Evolutionary conservation across 2,888 invertebrate genomes (phyloP), one percentile per base, ranked within the genome.

Genomic region (Thereva nobilitata): DNA sequence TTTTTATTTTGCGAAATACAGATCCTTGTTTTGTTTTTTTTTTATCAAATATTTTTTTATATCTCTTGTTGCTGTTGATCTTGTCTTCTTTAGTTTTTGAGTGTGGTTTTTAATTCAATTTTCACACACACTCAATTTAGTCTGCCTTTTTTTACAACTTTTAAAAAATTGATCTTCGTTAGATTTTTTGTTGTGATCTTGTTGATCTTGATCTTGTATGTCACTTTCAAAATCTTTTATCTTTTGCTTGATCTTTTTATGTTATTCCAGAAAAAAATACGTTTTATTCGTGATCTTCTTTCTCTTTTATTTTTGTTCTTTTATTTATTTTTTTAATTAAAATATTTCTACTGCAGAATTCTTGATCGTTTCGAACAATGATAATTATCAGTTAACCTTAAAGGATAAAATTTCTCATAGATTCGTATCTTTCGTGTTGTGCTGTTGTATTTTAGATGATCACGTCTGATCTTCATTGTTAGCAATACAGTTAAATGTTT

Each of bases 391-490:
- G 65, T 55, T 56, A 65, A 65, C 56, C 65, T 50, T 56, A 67
- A 23, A 10, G 57, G 66, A 64, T 64, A 61, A 57, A 67, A 57
- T 50, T 66, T 67, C 42, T 69, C 41, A 47, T 66, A 66, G 50
- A 67, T 54, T 40, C 56, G 67, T 66, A 69, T 57, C 59, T 67
- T 59, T 67, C 52, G 52, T 65, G 53, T 59, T 68, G 50, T 65
- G 44, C 67, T 47, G 55, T 66, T 66, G 65, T 53, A 67, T 54
- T 67, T 57, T 45, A 57, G 65, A 44, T 66, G 57, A 54, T 64
- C 52, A 55, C 67, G 67, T 69, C 59, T 71, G 68, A 70, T 68
- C 70, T 70, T 70, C 70, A 70, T 70, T 68, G 68, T 68, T 67
- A 54, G 12, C 35, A 47, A 55, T 61, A 47, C 49, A 23, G 38